These are phyloP conservation scores for Porites evermanni DNA, from an alignment of 92 coral and sea anemone species.

Conservation along the genomic window DNA sequence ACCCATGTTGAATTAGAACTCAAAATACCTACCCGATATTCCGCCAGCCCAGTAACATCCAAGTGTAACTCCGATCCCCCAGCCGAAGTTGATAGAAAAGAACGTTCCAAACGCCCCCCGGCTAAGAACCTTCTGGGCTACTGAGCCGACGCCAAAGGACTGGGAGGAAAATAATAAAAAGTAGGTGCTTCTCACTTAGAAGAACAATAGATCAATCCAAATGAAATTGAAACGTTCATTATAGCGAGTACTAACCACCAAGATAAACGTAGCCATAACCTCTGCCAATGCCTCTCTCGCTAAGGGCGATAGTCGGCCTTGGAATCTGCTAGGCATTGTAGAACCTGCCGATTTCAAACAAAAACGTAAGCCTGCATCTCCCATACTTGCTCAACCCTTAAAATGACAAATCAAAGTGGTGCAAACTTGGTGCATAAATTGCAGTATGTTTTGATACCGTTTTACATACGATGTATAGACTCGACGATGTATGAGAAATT, in stretches of 20 bases:
- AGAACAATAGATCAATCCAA: neutral
- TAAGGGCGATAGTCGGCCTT: slow-evolving; percentile 62
- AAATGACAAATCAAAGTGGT: too few species aligned
- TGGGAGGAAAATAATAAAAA: neutral
- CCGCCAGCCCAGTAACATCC: slow-evolving; percentile 96
- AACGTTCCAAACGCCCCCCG: slow-evolving; percentile 70
- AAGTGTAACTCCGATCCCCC: slow-evolving; percentile 89
- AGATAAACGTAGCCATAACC: slow-evolving; percentile 79
- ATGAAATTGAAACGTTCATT: neutral
- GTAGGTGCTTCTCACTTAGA: neutral
- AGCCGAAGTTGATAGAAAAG: slow-evolving; percentile 88
- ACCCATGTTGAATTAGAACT: too few species aligned
- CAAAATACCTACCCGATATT: slow-evolving; percentile 76
- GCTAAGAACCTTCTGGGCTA: slow-evolving; percentile 87
- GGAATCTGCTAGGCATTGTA: slow-evolving; percentile 18
- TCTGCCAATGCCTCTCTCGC: slow-evolving; percentile 79
- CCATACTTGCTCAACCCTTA: too few species aligned
- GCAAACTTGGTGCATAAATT: too few species aligned
- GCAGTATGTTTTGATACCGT: too few species aligned
- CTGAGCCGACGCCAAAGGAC: slow-evolving; percentile 88
- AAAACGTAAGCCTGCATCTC: neutral
- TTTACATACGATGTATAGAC: too few species aligned
- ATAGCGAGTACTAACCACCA: slow-evolving; percentile 65
- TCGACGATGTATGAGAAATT: too few species aligned
- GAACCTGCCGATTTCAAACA: neutral